Evolutionary conservation across 2,113 vertebrate species (phyloP).

Genomic region (Brachyhypopomus occidentalis): DNA sequence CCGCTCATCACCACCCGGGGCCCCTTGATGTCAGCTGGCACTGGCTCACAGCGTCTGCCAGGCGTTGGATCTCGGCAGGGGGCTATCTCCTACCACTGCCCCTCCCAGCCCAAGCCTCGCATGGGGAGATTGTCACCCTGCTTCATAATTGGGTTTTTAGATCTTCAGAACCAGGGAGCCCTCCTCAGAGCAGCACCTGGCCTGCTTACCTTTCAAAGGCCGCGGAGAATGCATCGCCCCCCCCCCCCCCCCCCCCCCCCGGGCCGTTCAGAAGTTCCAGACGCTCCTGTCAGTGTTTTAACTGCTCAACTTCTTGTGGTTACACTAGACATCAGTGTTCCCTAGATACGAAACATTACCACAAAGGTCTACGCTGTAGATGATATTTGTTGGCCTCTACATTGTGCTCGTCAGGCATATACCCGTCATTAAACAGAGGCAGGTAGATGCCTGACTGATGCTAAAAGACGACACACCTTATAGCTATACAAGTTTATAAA

Average conservation of each 20-base stretch:
- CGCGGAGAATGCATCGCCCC: slow-evolving; percentile 14
- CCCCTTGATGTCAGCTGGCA: slow-evolving; percentile 53
- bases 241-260: slow-evolving; percentile 1
- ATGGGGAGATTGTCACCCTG: slow-evolving; percentile 48
- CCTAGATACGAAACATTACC: neutral
- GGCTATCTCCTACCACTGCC: slow-evolving; percentile 44
- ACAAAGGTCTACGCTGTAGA: neutral
- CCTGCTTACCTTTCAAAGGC: slow-evolving; percentile 47
- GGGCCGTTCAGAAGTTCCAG: slow-evolving; percentile 26
- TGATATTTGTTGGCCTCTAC: neutral
- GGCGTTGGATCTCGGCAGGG: slow-evolving; percentile 53
- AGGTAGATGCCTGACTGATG: too few relatives aligned
- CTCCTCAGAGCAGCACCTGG: slow-evolving; percentile 47
- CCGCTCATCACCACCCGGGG: neutral
- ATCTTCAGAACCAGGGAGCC: slow-evolving; percentile 45
- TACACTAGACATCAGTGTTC: neutral
- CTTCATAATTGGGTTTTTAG: slow-evolving; percentile 49
- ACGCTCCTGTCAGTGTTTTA: slow-evolving; percentile 27
- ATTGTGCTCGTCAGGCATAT: too few relatives aligned
- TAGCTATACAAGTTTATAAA: too few relatives aligned
- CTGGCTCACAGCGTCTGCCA: slow-evolving; percentile 49
- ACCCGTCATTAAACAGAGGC: too few relatives aligned
- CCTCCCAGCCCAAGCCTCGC: slow-evolving; percentile 38
- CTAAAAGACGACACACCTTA: too few relatives aligned
- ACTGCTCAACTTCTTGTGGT: slow-evolving; percentile 12